A percentile compares a stretch with the other conserved stretches of the same genome.
Conservation (phyloP, 1,140 invertebrate genomes). For the Zelostemma sp. region DNA sequence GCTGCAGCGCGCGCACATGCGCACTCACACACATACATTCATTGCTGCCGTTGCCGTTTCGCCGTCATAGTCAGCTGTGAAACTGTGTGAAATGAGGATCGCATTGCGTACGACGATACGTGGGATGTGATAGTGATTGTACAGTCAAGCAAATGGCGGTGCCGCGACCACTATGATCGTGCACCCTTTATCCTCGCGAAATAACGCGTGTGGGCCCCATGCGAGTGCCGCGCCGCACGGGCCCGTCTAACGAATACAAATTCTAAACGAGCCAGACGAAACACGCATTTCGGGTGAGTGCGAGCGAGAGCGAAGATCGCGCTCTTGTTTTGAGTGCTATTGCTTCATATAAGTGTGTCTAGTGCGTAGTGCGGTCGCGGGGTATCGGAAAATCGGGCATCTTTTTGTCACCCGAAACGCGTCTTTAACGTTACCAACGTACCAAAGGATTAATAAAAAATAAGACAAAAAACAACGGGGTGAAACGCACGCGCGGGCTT, state of each 20-base stretch:
- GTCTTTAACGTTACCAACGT: too few species aligned
- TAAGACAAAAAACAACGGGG: too few species aligned
- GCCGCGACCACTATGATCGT: slow-evolving; percentile 48
- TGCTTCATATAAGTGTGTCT: slow-evolving; percentile 7
- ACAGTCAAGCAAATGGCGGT: slow-evolving; percentile 51
- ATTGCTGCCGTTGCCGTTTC: neutral
- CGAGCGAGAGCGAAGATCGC: slow-evolving; percentile 8
- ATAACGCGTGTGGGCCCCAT: slow-evolving; percentile 53
- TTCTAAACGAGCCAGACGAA: neutral
- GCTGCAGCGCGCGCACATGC: neutral
- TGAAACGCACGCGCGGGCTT: too few species aligned
- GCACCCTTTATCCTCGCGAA: slow-evolving; percentile 39
- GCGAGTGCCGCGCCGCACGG: slow-evolving; percentile 49
- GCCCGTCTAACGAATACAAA: slow-evolving; percentile 45
- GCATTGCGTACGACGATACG: slow-evolving; percentile 5
- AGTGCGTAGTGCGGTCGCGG: slow-evolving; percentile 3
- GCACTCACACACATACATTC: too few species aligned
- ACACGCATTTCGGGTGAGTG: slow-evolving; percentile 7
- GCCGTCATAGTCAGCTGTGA: slow-evolving; percentile 6
- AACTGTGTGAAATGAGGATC: neutral
- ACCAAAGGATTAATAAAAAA: too few species aligned
- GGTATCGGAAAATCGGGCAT: neutral
- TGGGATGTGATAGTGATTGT: slow-evolving; percentile 4
- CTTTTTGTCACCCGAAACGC: neutral
- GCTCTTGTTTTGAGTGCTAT: slow-evolving; percentile 3